Base-by-base conservation (phyloP, 1,140 invertebrate species). In the Macrobrachium rosenbergii region DNA sequence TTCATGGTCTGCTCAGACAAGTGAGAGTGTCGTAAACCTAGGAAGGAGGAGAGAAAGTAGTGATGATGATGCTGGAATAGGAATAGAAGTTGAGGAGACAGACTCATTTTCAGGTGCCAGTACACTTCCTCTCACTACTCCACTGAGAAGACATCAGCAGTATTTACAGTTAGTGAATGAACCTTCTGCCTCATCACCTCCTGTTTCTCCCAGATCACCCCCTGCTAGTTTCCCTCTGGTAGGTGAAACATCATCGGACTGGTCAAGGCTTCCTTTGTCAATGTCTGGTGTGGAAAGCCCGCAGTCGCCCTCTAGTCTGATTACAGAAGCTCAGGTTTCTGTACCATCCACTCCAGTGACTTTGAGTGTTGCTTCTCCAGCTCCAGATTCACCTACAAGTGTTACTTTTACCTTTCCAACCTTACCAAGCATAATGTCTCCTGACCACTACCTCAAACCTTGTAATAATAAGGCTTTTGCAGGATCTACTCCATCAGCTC, bases 81-180 rank as follows among this genome's bases (percentile, higher is more conserved):
- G 43, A 63, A 43, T 23, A 77, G 59, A 73, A 64, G 21, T 45
- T 52, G 86, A 83, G 45, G 86, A 88, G 64, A 67, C 62, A 17
- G 86, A 88, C 52, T 88, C 86, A n/a, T 82, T 88, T 81, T 88
- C 86, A 19, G 86, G 86, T 6, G 86, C 86, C 16, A 88, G 86
- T 45, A 88, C 86, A 14, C 67, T 88, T 6, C 87, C 87, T 62
- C 82, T 88, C 12, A 88, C 87, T 11, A 67, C 87, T 17, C 87
- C 87, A 17, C 28, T 88, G 17, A 63, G 87, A 59, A 72, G 87
- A 52, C 43, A 83, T 23, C 87, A 88, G 19, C 87, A 88, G 58
- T 88, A 88, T 69, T 69, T 88, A 1, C 87, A 88, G 45, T 59
- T 88, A 60, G 76, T 88, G 60, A 88, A 84, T 73, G 87, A 88